Evolutionary conservation across 2,113 vertebrate genomes (phyloP), one percentile per base, ranked within the genome.

Genomic region (Myotis brandtii): DNA sequence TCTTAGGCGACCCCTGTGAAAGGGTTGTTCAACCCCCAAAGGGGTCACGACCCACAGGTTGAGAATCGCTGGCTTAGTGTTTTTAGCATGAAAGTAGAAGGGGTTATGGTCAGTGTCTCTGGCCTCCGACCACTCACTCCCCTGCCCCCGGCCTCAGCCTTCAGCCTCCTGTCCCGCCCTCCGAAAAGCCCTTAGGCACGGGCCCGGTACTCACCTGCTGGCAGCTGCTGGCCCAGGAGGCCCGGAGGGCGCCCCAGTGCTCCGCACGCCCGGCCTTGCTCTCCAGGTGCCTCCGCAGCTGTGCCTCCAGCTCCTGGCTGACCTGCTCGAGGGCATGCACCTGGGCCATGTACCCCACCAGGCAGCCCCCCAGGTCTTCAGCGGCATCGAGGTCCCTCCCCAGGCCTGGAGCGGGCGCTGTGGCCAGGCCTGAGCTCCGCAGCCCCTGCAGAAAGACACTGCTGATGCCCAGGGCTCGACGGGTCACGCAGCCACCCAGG

Each of bases 341-440:
- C 96, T 99, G 99, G 97, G 99, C 99, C 1, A 99, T 98, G 96
- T 99, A 99, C 95, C 99, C 99, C 98, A 99, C 98, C 97, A 99
- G 97, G 96, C 99, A 99, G 87, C 97, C 93, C 18, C 99, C 99
- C 25, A 99, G 98, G 76, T 98, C 98, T 16, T 98, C 98, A 8
- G 96, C 72, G 0, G 98, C 96, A 13, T 23, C 91, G 2, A 97
- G 97, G n/a, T 97, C 96, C 90, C 98, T 98, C 12, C 98, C 99
- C 59, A 98, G 91, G 17, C 97, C 98, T 0, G 98, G 97, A 54
- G 98, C 93, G 3, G 99, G 87, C 1, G 98, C 98, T 0, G 99
- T 97, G 0, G 98, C 83, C 1, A 97, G 94, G 0, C 98, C 97
- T 67, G 98, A 99, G 98, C 99, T 99, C 97, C 99, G 98, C 76